A percentile compares a stretch with the other conserved stretches of the same genome.
phyloP scores from a whole-genome alignment of 2,797 vertebrate genomes.

The Merluccius polli region DNA sequence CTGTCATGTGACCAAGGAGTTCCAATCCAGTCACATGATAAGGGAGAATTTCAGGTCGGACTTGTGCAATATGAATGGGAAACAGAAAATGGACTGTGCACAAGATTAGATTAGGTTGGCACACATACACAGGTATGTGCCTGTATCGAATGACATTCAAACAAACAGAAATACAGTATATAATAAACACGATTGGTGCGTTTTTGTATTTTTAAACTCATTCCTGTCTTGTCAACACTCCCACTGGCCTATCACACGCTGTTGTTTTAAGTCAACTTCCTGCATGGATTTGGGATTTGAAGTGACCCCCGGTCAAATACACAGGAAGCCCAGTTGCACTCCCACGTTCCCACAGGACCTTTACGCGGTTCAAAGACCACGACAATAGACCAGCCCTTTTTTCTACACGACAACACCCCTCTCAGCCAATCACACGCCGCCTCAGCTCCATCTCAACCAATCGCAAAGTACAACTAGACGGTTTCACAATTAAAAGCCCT shows the following conservation, averaged over 20 bases:
- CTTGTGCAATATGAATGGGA: not conserved
- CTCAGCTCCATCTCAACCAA: constrained; percentile 3
- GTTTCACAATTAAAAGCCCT: not conserved
- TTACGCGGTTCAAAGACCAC: constrained; percentile 19
- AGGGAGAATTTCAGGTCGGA: not conserved
- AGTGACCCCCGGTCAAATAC: not conserved
- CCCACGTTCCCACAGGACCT: constrained; percentile 5
- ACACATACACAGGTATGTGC: no score
- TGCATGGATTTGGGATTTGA: constrained; percentile 3
- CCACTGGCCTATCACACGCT: not conserved
- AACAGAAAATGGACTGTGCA: not conserved
- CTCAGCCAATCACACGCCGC: constrained; percentile 10
- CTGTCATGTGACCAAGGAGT: not conserved
- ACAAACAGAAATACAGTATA: no score
- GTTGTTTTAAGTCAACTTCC: not conserved
- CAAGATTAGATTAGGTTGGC: no score
- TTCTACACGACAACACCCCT: not conserved
- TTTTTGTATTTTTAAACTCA: no score
- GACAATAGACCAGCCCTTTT: constrained; percentile 27
- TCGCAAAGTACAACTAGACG: not conserved
- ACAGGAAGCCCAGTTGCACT: not conserved
- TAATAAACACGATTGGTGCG: no score
- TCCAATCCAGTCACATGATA: not conserved
- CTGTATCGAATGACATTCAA: no score
- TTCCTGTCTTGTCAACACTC: not conserved